Evolutionary conservation across 2,113 vertebrate species (phyloP).

Genomic region (Crotalus viridis): DNA sequence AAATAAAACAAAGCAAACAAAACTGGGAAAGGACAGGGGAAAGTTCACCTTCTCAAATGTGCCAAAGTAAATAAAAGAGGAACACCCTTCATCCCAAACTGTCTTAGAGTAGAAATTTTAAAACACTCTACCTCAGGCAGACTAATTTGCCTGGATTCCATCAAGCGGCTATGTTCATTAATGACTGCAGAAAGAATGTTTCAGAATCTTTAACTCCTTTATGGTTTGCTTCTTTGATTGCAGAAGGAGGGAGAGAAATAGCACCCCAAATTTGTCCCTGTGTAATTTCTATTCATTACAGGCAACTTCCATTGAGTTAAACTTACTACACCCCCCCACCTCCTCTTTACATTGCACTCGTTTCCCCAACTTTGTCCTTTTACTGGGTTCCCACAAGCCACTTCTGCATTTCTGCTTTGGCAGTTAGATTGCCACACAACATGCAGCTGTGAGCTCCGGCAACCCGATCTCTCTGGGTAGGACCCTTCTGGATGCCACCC

Average conservation of each 20-base stretch:
- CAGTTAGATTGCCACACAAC: not conserved
- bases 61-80: not conserved
- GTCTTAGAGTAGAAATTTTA: not conserved
- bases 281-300: not conserved
- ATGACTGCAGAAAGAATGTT: not conserved
- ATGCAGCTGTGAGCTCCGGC: conserved; percentile 16
- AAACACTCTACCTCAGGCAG: not conserved
- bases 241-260: not conserved
- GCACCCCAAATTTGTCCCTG: not conserved
- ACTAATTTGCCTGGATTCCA: not conserved
- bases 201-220: not conserved
- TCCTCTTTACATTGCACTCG: not conserved
- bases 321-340: too few species aligned
- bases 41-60: not conserved
- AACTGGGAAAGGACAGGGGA: not conserved
- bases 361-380: not conserved
- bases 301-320: not conserved
- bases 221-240: not conserved
- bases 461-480: conserved; percentile 6
- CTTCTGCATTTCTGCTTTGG: not conserved
- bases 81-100: not conserved
- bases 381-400: not conserved
- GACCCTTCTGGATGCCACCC: conserved; percentile 10
- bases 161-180: not conserved
- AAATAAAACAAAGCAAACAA: too few species aligned